Base-by-base conservation (phyloP, 1,140 invertebrate species). In the Aporrectodea caliginosa region DNA sequence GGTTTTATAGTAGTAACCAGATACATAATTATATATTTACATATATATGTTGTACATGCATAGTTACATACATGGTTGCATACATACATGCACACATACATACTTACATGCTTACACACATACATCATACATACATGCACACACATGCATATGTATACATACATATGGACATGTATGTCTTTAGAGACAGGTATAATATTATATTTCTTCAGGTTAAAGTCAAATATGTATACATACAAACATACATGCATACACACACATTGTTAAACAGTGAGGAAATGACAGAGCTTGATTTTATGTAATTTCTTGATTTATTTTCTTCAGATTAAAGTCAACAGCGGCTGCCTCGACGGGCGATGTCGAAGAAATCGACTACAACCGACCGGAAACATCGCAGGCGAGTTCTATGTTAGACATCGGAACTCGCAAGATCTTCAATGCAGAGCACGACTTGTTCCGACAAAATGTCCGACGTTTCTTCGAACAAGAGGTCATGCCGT, bases 381-480 rank as follows among this genome's bases (percentile, higher is more conserved):
- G 88, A 69, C 84, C 82, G 78, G 84, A 86, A 72, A 78, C 85
- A 35, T 79, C 80, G 22, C 84, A 89, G 81, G 83, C 86, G 68
- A 71, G 79, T 27, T 85, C 78, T 73, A 79, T 90, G 83, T 87
- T 88, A 82, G 90, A 90, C 78, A 88, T 90, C 82, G 90, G 90
- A 12, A 87, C 85, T 6, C 83, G 89, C 73, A 31, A 82, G 30
- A 89, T 90, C 6, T 90, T 90, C 80, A 85, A 84, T 43, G 84
- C 87, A 81, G 89, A 90, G 70, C 89, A 90, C 83, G 90, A 90
- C 82, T 88, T 89, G 6, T 89, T 90, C 43, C 79, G 90, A 72
- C 83, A 87, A 80, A 86, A 82, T 78, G 87, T 85, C 0, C 81
- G 90, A 75, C 84, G 87, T 71, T 90, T 90, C 78, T 88, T 89